phyloP scores from a whole-genome alignment of 2,797 vertebrate species.

The Rhabdophis nuchalis region DNA sequence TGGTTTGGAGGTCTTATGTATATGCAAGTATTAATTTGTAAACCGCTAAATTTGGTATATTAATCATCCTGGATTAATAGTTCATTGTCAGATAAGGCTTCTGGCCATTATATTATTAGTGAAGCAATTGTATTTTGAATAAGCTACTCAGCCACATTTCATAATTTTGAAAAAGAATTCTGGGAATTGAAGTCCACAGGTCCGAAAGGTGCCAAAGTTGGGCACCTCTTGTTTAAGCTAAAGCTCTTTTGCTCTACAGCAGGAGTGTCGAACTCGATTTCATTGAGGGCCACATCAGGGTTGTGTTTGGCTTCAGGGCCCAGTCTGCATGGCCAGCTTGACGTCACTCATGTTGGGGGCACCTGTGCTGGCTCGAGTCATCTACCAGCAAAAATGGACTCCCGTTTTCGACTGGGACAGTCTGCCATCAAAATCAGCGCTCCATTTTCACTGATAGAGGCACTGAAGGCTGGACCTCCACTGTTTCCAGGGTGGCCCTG shows the following conservation, averaged over 20 bases:
- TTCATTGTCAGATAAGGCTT: not conserved
- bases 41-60: not conserved
- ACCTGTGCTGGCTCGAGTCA: no score
- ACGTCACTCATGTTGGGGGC: no score
- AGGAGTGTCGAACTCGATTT: no score
- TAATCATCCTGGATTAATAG: not conserved
- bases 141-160: not conserved
- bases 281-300: no score
- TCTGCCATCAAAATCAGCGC: no score
- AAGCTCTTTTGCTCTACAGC: not conserved
- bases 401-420: no score
- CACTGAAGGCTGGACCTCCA: no score
- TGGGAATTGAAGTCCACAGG: not conserved
- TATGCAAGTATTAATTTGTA: not conserved
- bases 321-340: no score
- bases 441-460: no score
- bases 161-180: not conserved
- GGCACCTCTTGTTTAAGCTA: not conserved
- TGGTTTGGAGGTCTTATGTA: not conserved
- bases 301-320: no score
- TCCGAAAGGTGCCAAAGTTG: not conserved
- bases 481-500: no score
- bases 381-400: no score
- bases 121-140: not conserved
- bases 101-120: not conserved